Percentiles rank a stretch among this genome's conserved stretches.
Evolutionary conservation across 2,888 invertebrate species (phyloP).

Genomic region (Lasioglossum zephyrum): DNA sequence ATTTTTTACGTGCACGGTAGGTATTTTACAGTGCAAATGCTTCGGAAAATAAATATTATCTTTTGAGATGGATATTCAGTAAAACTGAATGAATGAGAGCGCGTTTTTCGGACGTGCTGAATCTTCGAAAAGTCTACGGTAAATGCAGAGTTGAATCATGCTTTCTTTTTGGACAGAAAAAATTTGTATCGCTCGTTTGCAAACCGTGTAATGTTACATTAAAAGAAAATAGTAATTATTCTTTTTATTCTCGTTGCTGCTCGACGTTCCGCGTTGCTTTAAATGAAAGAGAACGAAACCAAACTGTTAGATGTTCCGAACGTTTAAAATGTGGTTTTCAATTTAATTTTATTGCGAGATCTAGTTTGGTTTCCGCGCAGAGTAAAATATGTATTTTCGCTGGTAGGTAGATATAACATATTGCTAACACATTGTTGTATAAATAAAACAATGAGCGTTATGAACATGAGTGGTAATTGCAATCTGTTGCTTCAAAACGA

Average conservation of each 20-base stretch:
- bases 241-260: background rate
- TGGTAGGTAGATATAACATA: background rate
- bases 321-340: background rate
- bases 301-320: background rate
- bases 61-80: background rate
- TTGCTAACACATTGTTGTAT: background rate
- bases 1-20: background rate
- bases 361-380: background rate
- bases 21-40: slow-evolving; percentile 17
- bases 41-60: slow-evolving; percentile 30
- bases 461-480: background rate
- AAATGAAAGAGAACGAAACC: slow-evolving; percentile 13
- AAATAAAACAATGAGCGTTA: background rate
- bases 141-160: slow-evolving; percentile 16
- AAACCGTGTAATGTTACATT: slow-evolving; percentile 16
- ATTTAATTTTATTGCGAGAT: background rate
- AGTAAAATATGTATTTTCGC: background rate
- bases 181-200: slow-evolving; percentile 12
- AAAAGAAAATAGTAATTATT: background rate
- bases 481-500: background rate
- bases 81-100: slow-evolving; percentile 32
- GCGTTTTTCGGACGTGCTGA: slow-evolving; percentile 11
- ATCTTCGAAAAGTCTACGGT: slow-evolving; percentile 2
- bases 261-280: background rate
- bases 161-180: slow-evolving; percentile 26